phyloP scores from a whole-genome alignment of 1,140 invertebrate genomes.

The Diorhabda sublineata region DNA sequence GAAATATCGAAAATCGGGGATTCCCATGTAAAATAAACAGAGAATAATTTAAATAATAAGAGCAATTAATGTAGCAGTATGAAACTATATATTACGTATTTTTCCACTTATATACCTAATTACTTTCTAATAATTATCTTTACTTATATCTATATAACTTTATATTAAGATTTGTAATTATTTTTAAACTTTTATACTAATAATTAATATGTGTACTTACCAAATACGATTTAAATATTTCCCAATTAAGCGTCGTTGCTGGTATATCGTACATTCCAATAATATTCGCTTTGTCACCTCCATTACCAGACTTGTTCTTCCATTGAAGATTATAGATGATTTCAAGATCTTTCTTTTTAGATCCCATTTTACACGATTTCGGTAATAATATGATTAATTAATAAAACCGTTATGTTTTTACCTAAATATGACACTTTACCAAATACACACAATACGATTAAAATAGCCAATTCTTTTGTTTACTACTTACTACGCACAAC shows the following conservation, averaged over 20 bases:
- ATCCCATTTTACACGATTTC: conserved; percentile 28
- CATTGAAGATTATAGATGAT: conserved; percentile 46
- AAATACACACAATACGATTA: neutral
- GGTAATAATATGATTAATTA: neutral
- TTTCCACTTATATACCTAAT: too few relatives aligned
- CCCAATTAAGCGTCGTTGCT: conserved; percentile 43
- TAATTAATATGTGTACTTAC: conserved; percentile 30
- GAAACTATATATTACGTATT: too few relatives aligned
- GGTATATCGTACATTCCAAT: conserved; percentile 45
- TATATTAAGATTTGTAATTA: too few relatives aligned
- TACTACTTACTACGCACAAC: neutral
- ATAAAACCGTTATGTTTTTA: neutral
- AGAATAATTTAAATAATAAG: too few relatives aligned
- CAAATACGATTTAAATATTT: conserved; percentile 47
- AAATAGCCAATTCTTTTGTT: neutral
- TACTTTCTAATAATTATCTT: too few relatives aligned
- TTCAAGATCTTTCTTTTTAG: conserved; percentile 40
- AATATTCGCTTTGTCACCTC: conserved; percentile 41
- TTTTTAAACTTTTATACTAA: neutral
- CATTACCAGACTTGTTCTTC: conserved; percentile 41
- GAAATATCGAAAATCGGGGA: too few relatives aligned
- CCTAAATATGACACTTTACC: neutral
- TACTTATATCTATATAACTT: too few relatives aligned
- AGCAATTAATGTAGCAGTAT: too few relatives aligned
- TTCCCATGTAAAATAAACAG: too few relatives aligned